Evolutionary conservation across 1,140 invertebrate genomes (phyloP).

Genomic region (Halesus radiatus): DNA sequence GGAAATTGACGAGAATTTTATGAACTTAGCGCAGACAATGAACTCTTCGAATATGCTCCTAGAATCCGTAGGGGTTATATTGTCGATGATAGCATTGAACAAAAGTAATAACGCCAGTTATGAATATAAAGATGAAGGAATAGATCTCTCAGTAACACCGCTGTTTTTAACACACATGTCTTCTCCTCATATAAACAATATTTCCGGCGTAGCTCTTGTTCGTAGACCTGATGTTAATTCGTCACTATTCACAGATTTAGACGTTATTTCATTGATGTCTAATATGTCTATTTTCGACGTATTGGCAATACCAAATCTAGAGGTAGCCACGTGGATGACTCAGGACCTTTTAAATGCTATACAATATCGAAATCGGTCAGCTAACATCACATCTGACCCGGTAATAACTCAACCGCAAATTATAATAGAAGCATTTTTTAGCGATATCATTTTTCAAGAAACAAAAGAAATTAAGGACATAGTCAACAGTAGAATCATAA

Average conservation of each 20-base stretch:
- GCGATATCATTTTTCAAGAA: conserved; percentile 71
- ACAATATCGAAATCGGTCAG: conserved; percentile 57
- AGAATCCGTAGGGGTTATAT: conserved; percentile 67
- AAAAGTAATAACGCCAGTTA: conserved; percentile 55
- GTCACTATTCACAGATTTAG: conserved; percentile 64
- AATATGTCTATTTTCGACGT: conserved; percentile 67
- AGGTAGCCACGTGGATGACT: conserved; percentile 71
- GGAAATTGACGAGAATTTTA: conserved; percentile 63
- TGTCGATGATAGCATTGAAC: conserved; percentile 61
- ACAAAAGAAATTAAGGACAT: conserved; percentile 58
- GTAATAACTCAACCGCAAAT: conserved; percentile 61
- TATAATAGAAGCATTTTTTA: conserved; percentile 70
- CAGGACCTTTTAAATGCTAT: conserved; percentile 63
- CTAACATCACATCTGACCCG: conserved; percentile 46
- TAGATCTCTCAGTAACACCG: conserved; percentile 63
- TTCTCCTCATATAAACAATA: conserved; percentile 69
- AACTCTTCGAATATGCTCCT: conserved; percentile 72
- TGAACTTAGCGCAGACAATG: conserved; percentile 66
- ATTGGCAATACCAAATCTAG: conserved; percentile 66
- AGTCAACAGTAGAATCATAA: conserved; percentile 68
- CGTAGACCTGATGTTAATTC: conserved; percentile 55
- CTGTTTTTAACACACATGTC: conserved; percentile 69
- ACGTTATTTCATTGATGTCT: conserved; percentile 64
- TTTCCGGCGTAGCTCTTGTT: conserved; percentile 72
- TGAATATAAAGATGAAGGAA: conserved; percentile 50